Evolutionary conservation across 2,797 vertebrate species (phyloP), one percentile per base, ranked within the genome.

Genomic region (Notolabrus celidotus): DNA sequence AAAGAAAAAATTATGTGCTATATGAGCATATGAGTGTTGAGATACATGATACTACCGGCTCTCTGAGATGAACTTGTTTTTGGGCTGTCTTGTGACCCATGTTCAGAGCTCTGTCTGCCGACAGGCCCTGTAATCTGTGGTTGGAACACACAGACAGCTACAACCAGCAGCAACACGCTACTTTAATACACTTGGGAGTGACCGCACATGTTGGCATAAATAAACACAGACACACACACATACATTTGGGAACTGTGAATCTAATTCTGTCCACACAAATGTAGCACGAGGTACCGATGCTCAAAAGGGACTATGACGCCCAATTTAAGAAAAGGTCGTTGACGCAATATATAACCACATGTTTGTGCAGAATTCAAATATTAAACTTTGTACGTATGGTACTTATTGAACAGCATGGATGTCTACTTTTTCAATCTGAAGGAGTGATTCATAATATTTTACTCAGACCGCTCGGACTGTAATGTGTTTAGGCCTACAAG

Each of bases 41-140:
- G 83, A 83, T 22, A 92, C 74, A 80, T 45, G 76, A 85, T 67
- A 75, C 84, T 79, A 80, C 86, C 84, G 50, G 55, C 68, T 80
- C 85, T 71, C 66, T 77, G 45, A 71, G 85, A 90, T 87, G 82
- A 88, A 88, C 81, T 80, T 67, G 84, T 86, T 87, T 89, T 82
- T 74, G 80, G 86, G 74, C 71, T 14, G 83, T 85, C 87, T 87
- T 71, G 78, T 86, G 88, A 88, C 81, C 86, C 77, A 6, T 54
- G 86, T 86, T 75, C 79, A 72, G 79, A 66, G 77, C 73, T 78
- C 65, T 9, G 81, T 82, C 83, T 85, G 82, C 83, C 60, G 79
- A 87, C 85, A 72, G 77, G 76, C 83, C 82, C 87, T 92, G 27
- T 87, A 89, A 88, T 90, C 88, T 89, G 89, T 78, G 87, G 89